Evolutionary conservation across 1,140 invertebrate genomes (phyloP).

Genomic region (Drosophila albomicans): DNA sequence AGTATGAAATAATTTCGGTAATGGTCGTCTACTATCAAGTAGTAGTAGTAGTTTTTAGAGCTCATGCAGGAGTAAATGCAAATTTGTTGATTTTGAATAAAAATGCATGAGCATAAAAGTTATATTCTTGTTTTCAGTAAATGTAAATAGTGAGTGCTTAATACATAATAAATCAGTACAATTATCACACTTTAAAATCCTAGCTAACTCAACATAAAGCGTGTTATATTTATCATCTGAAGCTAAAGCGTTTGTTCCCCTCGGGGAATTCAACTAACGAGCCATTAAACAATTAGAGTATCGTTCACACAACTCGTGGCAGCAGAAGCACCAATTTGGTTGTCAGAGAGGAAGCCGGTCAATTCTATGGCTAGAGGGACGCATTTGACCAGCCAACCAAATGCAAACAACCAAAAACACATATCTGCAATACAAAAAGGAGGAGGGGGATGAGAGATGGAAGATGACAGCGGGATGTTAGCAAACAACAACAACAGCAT

Average conservation of each 20-base stretch:
- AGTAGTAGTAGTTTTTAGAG: too few relatives aligned
- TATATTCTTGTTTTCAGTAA: too few relatives aligned
- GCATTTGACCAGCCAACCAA: slow-evolving; percentile 76
- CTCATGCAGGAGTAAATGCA: too few relatives aligned
- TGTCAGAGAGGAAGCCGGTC: slow-evolving; percentile 4
- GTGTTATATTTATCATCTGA: slow-evolving; percentile 12
- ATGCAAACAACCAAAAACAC: slow-evolving; percentile 67
- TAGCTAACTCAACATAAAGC: slow-evolving; percentile 1
- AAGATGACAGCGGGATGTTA: neutral
- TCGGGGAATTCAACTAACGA: slow-evolving; percentile 73
- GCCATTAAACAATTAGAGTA: slow-evolving; percentile 79
- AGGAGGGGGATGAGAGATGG: slow-evolving; percentile 9
- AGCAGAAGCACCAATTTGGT: slow-evolving; percentile 4
- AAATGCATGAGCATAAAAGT: too few relatives aligned
- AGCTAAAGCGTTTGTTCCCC: slow-evolving; percentile 44
- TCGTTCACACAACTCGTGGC: slow-evolving; percentile 24
- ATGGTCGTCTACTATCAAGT: too few relatives aligned
- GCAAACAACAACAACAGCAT: slow-evolving; percentile 13
- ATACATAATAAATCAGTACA: slow-evolving; percentile 66
- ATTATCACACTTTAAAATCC: slow-evolving; percentile 73
- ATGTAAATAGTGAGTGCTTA: slow-evolving; percentile 30
- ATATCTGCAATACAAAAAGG: slow-evolving; percentile 20
- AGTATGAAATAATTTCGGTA: too few relatives aligned
- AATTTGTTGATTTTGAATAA: too few relatives aligned
- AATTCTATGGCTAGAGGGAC: slow-evolving; percentile 51